Evolutionary conservation across 2,797 vertebrate species (phyloP).

Genomic region (Leptodactylus fallax): DNA sequence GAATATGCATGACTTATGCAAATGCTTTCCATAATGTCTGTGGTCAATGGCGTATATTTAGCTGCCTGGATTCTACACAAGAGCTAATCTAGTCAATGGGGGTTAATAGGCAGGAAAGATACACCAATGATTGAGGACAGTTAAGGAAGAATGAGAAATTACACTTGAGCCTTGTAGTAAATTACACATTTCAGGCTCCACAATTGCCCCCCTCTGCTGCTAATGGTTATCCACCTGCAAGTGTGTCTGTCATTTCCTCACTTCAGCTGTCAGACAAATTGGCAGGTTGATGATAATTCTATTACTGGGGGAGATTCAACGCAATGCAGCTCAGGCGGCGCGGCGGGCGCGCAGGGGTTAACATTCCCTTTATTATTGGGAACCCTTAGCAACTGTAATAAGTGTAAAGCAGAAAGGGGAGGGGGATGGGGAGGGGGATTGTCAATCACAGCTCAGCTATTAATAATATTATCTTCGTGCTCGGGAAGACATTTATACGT

Average conservation of each 20-base stretch:
- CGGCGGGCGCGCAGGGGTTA: too few species aligned
- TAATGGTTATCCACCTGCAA: conserved; percentile 25
- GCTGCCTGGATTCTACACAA: background rate
- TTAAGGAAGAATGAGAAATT: conserved; percentile 20
- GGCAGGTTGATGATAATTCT: conserved; percentile 66
- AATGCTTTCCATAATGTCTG: background rate
- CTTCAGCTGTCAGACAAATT: conserved; percentile 69
- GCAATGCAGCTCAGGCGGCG: conserved; percentile 38
- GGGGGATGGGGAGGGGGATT: background rate
- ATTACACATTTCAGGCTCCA: conserved; percentile 31
- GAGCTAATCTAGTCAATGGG: conserved; percentile 1
- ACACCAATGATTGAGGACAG: conserved; percentile 4
- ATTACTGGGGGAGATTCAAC: conserved; percentile 23
- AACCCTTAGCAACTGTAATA: conserved; percentile 71
- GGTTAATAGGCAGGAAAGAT: conserved; percentile 34
- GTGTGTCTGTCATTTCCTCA: conserved; percentile 65
- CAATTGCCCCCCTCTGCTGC: conserved; percentile 59
- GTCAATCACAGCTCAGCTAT: background rate
- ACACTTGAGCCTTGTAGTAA: conserved; percentile 30
- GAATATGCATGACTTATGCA: background rate
- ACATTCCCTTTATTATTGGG: conserved; percentile 44
- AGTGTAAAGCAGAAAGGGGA: conserved; percentile 12
- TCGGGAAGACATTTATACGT: background rate
- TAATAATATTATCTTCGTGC: conserved; percentile 2
- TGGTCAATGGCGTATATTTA: background rate